These are phyloP conservation scores for Hemicentrotus pulcherrimus DNA, from an alignment of 35 echinoderm and acorn worm species.

Conservation along the genomic window DNA sequence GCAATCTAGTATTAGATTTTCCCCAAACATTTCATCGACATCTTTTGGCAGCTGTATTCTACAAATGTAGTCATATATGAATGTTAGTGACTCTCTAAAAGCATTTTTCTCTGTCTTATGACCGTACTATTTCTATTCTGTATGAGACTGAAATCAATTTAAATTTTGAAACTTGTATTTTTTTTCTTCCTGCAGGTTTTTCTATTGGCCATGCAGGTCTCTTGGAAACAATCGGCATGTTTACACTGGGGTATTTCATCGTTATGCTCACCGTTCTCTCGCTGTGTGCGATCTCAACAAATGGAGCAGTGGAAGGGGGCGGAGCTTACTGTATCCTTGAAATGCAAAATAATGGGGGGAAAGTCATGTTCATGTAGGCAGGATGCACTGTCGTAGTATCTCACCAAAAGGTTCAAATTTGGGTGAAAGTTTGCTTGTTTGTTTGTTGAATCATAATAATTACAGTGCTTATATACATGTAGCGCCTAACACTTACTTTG, in stretches of 20 bases:
- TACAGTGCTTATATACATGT: too few relatives aligned
- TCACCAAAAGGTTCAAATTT: too few relatives aligned
- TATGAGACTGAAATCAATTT: not conserved
- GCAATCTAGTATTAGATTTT: too few relatives aligned
- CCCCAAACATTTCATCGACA: too few relatives aligned
- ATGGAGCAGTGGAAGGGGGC: constrained; percentile 98
- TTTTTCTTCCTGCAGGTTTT: constrained; percentile 69
- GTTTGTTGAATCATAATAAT: too few relatives aligned
- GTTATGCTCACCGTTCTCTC: constrained; percentile 86
- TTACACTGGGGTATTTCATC: constrained; percentile 85
- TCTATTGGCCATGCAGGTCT: constrained; percentile 85
- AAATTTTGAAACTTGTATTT: not conserved
- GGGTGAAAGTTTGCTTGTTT: too few relatives aligned
- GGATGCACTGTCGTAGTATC: not conserved
- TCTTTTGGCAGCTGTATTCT: too few relatives aligned
- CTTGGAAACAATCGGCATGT: constrained; percentile 75
- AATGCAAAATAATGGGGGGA: not conserved
- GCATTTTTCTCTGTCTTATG: too few relatives aligned
- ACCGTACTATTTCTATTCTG: not conserved
- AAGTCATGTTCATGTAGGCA: too few relatives aligned
- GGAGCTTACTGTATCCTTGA: constrained; percentile 99
- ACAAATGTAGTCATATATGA: too few relatives aligned
- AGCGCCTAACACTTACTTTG: too few relatives aligned
- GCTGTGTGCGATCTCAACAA: constrained; percentile 94
- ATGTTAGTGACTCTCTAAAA: too few relatives aligned